phyloP scores from a whole-genome alignment of 2,888 invertebrate species.

The Pelosia muscerda region DNA sequence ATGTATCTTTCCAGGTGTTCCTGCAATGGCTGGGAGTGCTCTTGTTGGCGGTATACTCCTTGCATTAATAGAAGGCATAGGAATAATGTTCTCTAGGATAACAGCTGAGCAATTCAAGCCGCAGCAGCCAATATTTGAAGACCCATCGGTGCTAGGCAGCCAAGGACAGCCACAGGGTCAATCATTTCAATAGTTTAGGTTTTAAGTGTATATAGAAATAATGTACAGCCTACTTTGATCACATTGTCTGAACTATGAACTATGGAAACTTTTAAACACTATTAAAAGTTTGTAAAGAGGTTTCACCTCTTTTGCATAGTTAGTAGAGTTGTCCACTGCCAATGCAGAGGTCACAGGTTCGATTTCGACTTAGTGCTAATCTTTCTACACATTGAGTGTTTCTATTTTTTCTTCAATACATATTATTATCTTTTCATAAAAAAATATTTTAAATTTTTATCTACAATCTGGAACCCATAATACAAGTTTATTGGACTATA shows the following conservation, averaged over 20 bases:
- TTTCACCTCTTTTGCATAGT: too few relatives aligned
- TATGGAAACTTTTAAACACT: too few relatives aligned
- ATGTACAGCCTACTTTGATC: constrained; percentile 52
- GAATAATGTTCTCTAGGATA: constrained; percentile 96
- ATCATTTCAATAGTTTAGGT: constrained; percentile 69
- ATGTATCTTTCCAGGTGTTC: constrained; percentile 86
- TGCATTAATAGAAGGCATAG: constrained; percentile 98
- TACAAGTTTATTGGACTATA: neutral
- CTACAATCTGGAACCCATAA: neutral
- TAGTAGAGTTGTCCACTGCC: too few relatives aligned
- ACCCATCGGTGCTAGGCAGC: constrained; percentile 90
- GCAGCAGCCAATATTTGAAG: constrained; percentile 91
- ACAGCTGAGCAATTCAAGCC: constrained; percentile 98
- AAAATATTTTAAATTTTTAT: too few relatives aligned
- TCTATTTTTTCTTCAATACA: too few relatives aligned
- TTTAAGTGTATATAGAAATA: constrained; percentile 40
- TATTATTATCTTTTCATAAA: too few relatives aligned
- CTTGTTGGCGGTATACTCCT: constrained; percentile 97
- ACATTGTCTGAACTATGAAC: neutral
- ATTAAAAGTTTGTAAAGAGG: too few relatives aligned
- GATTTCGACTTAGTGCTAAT: too few relatives aligned
- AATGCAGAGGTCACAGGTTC: too few relatives aligned
- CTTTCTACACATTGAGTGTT: neutral
- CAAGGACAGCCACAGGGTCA: constrained; percentile 76
- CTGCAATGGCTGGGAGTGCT: constrained; percentile 98